Base-by-base conservation (phyloP, 1,140 invertebrate species). In the Ceratosolen fusciceps region DNA sequence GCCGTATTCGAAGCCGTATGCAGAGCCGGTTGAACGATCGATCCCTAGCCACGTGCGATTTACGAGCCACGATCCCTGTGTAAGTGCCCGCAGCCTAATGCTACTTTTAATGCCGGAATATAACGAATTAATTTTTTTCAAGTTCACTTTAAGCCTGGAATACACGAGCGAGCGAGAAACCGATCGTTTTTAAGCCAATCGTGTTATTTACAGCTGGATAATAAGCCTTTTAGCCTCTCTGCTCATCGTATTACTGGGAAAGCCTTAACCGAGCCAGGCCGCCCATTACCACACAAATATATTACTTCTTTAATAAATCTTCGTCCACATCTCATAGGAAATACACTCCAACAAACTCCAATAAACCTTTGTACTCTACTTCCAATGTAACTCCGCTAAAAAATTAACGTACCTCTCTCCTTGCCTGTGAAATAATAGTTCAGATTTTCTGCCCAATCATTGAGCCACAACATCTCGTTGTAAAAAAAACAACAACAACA, bases 41-140 rank as follows among this genome's bases (percentile, higher is more conserved):
- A 78, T 72, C 76, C 39, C 72, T 49, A 58, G 3, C 24, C 68
- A 62, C 43, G 31, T 60, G 76, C 68, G 54, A 71, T 76, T 76
- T 76, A 76, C 74, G 75, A 77, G 26, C 34, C 21, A 31, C 56
- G 54, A 39, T 24, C 72, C 8, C 49, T 58, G 37, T 31, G 31
- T 47, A 58, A 77, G 58, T 37, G 16, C n/a, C n/a, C n/a, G 34
- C 49, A 21, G 21, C 31, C 21, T 58, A 77, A 77, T 70, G 54
- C 43, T 10, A 71, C 75, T 70, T 77, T 77, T 68, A 76, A 19
- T 26, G 62, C 5, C 2, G 10, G 58, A 75, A 75, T 75, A 49
- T 75, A 65, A 52, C 39, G 24, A 65, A 65, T 75, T 65, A 47
- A 65, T 65, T 65, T 65, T 65, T 49, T 49, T 49, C 34, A 1